Evolutionary conservation across 1,140 invertebrate species (phyloP).

Genomic region (Odontomachus brunneus): DNA sequence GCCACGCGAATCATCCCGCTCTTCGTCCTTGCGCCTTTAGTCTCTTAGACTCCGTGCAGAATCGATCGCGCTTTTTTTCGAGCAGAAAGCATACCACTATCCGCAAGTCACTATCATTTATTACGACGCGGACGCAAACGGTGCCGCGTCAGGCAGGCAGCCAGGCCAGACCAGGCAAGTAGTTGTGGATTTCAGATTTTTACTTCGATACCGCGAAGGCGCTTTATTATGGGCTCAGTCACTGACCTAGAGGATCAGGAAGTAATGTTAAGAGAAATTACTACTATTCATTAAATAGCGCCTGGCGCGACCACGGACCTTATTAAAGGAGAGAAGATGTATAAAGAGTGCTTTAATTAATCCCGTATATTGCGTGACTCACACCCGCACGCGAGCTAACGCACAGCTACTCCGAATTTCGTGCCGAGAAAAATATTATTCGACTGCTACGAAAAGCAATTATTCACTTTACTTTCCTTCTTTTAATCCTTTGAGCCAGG

Average conservation of each 20-base stretch:
- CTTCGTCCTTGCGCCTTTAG: conserved; percentile 12
- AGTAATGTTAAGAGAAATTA: conserved; percentile 57
- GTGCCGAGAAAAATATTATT: too few species aligned
- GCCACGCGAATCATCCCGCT: neutral
- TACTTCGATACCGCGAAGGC: neutral
- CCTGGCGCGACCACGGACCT: too few species aligned
- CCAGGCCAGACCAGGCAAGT: neutral
- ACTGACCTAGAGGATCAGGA: conserved; percentile 55
- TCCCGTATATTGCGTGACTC: conserved; percentile 6
- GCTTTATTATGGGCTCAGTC: conserved; percentile 40
- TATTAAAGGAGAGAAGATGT: conserved; percentile 28
- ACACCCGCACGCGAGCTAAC: neutral
- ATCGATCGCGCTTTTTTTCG: conserved; percentile 13
- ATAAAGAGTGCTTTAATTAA: conserved; percentile 60
- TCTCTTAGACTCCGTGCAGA: neutral
- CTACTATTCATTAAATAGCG: conserved; percentile 53
- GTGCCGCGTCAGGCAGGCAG: neutral
- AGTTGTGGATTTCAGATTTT: conserved; percentile 10
- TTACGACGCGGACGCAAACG: conserved; percentile 12
- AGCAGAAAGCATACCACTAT: neutral
- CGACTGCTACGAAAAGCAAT: too few species aligned
- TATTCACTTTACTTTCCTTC: too few species aligned
- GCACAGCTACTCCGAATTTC: conserved; percentile 4
- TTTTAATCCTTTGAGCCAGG: too few species aligned
- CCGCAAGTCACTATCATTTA: conserved; percentile 13